These are phyloP conservation scores for Torymus auratus DNA, from an alignment of 2,888 invertebrate genomes.

Conservation along the genomic window DNA sequence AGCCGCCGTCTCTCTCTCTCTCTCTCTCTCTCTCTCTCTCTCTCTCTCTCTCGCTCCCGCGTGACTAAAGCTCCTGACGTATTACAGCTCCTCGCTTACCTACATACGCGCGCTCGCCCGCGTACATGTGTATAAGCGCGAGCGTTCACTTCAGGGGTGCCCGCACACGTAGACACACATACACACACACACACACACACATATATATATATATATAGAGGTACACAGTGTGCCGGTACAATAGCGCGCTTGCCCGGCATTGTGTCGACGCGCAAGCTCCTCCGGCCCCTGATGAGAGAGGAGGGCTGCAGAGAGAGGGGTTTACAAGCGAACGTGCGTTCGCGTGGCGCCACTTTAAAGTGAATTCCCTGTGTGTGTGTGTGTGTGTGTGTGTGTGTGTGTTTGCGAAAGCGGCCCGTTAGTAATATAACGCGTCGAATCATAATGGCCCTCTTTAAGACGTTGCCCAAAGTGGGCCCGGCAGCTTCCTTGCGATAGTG, in stretches of 20 bases:
- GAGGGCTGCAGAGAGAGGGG: not conserved
- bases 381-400: constrained; percentile 57
- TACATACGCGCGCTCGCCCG: not conserved
- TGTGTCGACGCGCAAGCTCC: constrained; percentile 34
- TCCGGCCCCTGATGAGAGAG: not conserved
- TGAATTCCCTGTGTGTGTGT: constrained; percentile 43
- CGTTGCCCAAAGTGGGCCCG: constrained; percentile 28
- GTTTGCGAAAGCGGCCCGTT: constrained; percentile 57
- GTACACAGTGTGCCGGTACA: constrained; percentile 38
- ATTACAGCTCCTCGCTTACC: constrained; percentile 58
- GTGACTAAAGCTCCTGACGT: constrained; percentile 64
- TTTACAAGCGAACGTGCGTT: constrained; percentile 57
- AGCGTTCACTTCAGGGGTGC: not conserved
- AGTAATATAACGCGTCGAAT: constrained; percentile 42
- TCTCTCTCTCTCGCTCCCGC: constrained; percentile 22
- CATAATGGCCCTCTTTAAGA: constrained; percentile 53
- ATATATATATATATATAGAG: no score
- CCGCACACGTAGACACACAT: not conserved
- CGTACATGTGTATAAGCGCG: not conserved
- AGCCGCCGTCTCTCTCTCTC: not conserved
- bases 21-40: not conserved
- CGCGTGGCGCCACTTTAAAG: constrained; percentile 43
- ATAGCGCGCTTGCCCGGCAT: constrained; percentile 56
- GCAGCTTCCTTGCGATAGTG: not conserved
- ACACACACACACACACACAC: no score